Percentiles rank a stretch among this genome's conserved stretches.
Conservation (phyloP, 2,113 vertebrate species). For the Globicephala melas region DNA sequence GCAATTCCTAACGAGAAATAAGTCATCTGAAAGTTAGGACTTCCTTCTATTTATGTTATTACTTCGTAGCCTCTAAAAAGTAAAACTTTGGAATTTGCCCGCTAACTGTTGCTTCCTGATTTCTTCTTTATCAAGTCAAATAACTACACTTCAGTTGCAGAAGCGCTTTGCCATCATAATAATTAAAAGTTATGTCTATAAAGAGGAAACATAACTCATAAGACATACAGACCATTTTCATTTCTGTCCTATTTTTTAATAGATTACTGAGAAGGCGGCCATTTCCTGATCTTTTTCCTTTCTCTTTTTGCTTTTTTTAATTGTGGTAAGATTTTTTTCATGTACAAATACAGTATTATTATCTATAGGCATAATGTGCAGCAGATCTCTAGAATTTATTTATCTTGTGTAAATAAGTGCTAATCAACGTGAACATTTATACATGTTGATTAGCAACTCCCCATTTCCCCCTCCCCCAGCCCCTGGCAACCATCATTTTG, state of each 20-base stretch:
- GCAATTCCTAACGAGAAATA: neutral
- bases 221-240: neutral
- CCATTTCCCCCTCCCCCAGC: neutral
- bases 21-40: neutral
- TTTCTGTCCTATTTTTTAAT: neutral
- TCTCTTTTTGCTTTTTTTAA: neutral
- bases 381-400: neutral
- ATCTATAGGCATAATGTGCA: neutral
- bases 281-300: neutral
- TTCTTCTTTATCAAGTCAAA: conserved; percentile 40
- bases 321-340: neutral
- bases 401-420: neutral
- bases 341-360: neutral
- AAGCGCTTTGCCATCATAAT: neutral
- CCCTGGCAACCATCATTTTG: neutral
- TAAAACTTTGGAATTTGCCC: neutral
- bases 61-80: neutral
- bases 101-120: neutral
- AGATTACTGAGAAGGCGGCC: neutral
- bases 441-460: neutral
- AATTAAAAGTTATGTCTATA: neutral
- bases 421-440: neutral
- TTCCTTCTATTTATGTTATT: conserved; percentile 2
- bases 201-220: neutral
- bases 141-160: neutral